A percentile compares a stretch with the other conserved stretches of the same genome.
Conservation (phyloP, 2,113 vertebrate genomes). For the Nesoenas mayeri region DNA sequence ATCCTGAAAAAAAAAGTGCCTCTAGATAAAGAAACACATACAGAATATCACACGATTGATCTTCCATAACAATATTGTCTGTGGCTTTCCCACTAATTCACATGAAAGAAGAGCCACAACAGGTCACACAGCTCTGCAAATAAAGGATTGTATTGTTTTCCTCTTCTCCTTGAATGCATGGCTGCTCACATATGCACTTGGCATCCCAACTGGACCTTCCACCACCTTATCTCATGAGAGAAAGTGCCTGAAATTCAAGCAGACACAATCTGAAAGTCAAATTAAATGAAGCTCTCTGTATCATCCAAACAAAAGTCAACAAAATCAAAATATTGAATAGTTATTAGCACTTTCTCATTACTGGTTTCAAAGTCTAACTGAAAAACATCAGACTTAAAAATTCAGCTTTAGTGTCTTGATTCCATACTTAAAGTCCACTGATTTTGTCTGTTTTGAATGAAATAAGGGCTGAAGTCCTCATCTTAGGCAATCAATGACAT, state of each 20-base stretch:
- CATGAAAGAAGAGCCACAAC: background rate
- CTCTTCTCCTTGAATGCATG: background rate
- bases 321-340: background rate
- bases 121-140: background rate
- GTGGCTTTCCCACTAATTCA: background rate
- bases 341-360: background rate
- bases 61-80: background rate
- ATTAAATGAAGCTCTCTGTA: background rate
- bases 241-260: background rate
- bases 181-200: background rate
- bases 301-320: background rate
- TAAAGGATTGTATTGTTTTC: background rate
- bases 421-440: background rate
- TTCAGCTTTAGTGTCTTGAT: background rate
- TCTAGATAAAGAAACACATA: background rate
- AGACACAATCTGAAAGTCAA: background rate
- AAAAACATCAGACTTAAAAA: background rate
- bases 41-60: background rate
- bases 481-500: background rate
- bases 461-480: background rate
- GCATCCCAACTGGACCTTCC: background rate
- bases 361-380: background rate
- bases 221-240: background rate
- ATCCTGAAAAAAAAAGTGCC: conserved; percentile 29
- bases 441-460: background rate